Evolutionary conservation across 2,888 invertebrate genomes (phyloP).

Genomic region (Thecocarcelia acutangulata): DNA sequence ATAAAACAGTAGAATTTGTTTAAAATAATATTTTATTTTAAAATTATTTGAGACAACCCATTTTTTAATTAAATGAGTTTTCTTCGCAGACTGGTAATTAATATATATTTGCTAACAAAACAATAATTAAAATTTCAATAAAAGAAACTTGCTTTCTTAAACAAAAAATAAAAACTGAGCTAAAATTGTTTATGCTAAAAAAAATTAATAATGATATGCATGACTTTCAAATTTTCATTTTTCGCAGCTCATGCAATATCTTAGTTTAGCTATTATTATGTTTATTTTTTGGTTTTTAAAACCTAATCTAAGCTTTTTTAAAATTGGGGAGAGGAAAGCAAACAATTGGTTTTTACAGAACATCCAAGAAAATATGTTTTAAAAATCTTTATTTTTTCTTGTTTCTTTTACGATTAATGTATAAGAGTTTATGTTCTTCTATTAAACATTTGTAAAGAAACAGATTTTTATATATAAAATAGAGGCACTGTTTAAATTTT

Average conservation of each 20-base stretch:
- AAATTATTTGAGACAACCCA: not conserved
- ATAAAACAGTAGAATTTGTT: not conserved
- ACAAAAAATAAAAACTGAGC: slow-evolving; percentile 47
- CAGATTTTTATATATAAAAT: slow-evolving; percentile 64
- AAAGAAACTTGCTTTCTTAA: slow-evolving; percentile 30
- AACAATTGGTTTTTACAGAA: slow-evolving; percentile 38
- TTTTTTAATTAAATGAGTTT: not conserved
- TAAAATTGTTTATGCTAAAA: slow-evolving; percentile 13
- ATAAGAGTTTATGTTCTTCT: slow-evolving; percentile 31
- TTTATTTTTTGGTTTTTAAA: slow-evolving; percentile 2
- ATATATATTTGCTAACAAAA: slow-evolving; percentile 4
- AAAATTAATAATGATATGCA: slow-evolving; percentile 14
- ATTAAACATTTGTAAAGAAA: slow-evolving; percentile 57
- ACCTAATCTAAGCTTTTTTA: slow-evolving; percentile 37
- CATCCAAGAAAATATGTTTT: slow-evolving; percentile 51
- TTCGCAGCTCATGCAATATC: slow-evolving; percentile 37
- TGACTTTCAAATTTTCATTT: slow-evolving; percentile 21
- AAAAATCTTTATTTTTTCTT: slow-evolving; percentile 56
- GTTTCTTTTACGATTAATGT: slow-evolving; percentile 27
- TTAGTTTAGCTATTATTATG: not conserved
- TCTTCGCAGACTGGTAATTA: not conserved
- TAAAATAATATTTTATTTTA: slow-evolving; percentile 1
- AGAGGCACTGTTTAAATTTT: slow-evolving; percentile 67
- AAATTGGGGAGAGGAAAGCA: slow-evolving; percentile 12
- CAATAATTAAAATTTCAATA: slow-evolving; percentile 1